Percentiles rank a stretch among this genome's conserved stretches.
These are phyloP conservation scores for Planococcus citri DNA, from an alignment of 1,140 invertebrate species.

Conservation along the genomic window DNA sequence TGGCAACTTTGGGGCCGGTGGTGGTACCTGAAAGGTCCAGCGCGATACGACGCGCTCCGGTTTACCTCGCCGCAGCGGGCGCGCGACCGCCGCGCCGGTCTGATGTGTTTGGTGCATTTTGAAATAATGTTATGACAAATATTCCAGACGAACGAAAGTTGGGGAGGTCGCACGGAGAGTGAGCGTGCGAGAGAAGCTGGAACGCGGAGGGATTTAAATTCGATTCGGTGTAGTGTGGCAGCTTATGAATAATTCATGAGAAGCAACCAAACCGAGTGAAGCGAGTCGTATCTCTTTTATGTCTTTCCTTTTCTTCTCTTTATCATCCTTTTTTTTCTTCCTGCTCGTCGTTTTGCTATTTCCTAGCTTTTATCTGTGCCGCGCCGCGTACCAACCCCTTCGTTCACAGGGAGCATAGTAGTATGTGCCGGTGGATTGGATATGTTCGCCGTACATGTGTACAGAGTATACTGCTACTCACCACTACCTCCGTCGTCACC, in stretches of 20 bases:
- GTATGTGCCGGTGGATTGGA: no score
- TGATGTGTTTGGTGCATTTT: conserved; percentile 7
- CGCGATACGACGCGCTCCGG: not conserved
- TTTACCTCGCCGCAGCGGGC: not conserved
- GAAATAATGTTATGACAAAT: conserved; percentile 17
- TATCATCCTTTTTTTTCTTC: conserved; percentile 9
- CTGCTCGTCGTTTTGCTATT: not conserved
- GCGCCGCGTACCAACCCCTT: not conserved
- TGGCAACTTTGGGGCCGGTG: no score
- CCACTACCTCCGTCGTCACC: no score
- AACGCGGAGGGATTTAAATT: conserved; percentile 14
- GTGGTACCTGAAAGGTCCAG: conserved; percentile 1
- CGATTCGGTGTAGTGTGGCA: conserved; percentile 15
- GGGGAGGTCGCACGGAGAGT: not conserved
- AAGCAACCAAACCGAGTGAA: conserved; percentile 19
- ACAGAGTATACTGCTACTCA: no score
- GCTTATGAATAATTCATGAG: conserved; percentile 19
- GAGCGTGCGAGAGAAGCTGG: not conserved
- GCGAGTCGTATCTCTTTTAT: conserved; percentile 19
- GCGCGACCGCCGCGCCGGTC: not conserved
- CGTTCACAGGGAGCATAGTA: no score
- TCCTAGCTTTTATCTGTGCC: conserved; percentile 12
- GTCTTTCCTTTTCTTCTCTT: conserved; percentile 14
- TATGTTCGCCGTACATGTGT: not conserved
- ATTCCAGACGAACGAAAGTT: conserved; percentile 16